Conservation (phyloP, 2,888 invertebrate genomes). For the Sesia bembeciformis region DNA sequence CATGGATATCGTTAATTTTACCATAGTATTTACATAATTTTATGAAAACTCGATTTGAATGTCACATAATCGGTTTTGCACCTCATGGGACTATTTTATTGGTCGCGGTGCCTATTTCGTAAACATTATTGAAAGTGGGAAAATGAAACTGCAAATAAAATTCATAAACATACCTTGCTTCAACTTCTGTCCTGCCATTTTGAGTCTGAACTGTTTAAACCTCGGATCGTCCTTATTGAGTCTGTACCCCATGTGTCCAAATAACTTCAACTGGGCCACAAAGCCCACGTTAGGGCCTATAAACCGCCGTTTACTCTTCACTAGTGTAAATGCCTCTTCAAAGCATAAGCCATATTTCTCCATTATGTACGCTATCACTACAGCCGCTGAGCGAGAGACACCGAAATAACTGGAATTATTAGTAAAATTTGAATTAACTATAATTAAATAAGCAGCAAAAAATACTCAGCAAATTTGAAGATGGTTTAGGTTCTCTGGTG, state of each 20-base stretch:
- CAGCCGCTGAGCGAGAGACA: conserved; percentile 90
- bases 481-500: too few relatives aligned
- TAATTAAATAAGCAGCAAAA: too few relatives aligned
- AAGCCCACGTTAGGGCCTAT: conserved; percentile 89
- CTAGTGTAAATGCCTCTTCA: conserved; percentile 78
- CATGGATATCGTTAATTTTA: too few relatives aligned
- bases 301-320: conserved; percentile 81
- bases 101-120: too few relatives aligned
- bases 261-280: conserved; percentile 83
- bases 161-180: conserved; percentile 69
- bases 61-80: too few relatives aligned
- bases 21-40: too few relatives aligned
- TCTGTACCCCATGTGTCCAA: conserved; percentile 83
- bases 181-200: conserved; percentile 86
- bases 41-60: too few relatives aligned
- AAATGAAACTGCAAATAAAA: not conserved
- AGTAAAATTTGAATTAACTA: too few relatives aligned
- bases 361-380: conserved; percentile 92
- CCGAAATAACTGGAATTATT: conserved; percentile 82
- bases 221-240: conserved; percentile 81
- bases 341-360: conserved; percentile 84
- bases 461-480: too few relatives aligned
- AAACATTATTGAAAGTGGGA: too few relatives aligned
- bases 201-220: conserved; percentile 84
- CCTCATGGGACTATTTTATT: too few relatives aligned